phyloP scores from a whole-genome alignment of 2,888 invertebrate species.

The Oxyteleia sp. region DNA sequence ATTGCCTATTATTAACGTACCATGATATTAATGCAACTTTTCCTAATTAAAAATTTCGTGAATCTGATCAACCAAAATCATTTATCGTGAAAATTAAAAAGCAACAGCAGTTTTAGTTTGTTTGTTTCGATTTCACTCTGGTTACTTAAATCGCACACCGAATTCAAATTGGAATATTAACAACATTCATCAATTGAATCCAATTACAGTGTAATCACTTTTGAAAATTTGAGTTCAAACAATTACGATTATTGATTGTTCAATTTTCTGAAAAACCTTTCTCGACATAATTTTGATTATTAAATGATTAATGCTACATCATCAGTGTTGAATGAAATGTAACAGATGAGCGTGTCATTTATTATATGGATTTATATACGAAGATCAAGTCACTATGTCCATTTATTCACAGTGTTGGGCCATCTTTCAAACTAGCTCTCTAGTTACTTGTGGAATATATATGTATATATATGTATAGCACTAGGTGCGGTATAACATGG shows the following conservation, averaged over 20 bases:
- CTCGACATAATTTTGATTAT: constrained; percentile 30
- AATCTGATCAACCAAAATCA: no score
- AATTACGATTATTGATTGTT: neutral
- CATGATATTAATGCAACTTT: no score
- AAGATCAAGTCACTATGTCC: constrained; percentile 42
- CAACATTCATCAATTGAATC: no score
- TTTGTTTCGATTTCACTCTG: no score
- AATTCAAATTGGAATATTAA: no score
- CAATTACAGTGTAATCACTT: no score
- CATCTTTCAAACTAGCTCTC: constrained; percentile 60
- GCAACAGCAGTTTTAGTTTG: no score
- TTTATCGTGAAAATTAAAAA: no score
- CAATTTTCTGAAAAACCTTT: neutral
- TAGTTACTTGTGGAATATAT: constrained; percentile 39
- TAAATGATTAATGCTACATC: constrained; percentile 24
- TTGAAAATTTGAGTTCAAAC: neutral
- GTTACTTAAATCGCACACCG: no score
- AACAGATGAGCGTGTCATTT: constrained; percentile 42
- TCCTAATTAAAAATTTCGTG: no score
- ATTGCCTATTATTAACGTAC: no score
- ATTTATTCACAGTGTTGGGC: constrained; percentile 55
- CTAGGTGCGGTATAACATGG: neutral
- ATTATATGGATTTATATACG: constrained; percentile 51
- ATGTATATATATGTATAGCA: constrained; percentile 14
- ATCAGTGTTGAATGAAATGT: constrained; percentile 26